phyloP scores from a whole-genome alignment of 2,797 vertebrate species.

The Fratercula arctica region DNA sequence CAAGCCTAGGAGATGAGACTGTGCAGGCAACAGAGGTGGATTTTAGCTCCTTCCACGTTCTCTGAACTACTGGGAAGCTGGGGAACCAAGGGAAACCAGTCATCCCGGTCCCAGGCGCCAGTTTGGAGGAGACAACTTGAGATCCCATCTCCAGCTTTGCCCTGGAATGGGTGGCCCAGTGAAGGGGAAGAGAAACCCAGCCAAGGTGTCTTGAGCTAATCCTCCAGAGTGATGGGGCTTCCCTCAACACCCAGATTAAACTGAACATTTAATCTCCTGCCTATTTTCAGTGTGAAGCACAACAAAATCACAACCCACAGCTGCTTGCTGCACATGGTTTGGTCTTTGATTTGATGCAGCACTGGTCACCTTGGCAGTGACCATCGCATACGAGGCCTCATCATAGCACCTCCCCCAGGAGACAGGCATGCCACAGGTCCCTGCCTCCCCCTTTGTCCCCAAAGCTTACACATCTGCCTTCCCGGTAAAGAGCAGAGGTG shows the following conservation, averaged over 20 bases:
- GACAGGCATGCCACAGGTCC: neutral
- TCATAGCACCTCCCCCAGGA: neutral
- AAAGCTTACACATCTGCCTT: rapidly evolving
- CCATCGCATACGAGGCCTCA: rapidly evolving
- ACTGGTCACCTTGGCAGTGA: neutral
- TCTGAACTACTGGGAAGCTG: neutral
- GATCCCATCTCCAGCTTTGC: neutral
- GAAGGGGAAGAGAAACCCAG: neutral
- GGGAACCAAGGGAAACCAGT: neutral
- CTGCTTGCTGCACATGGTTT: neutral
- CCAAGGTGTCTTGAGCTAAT: rapidly evolving
- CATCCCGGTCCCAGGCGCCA: neutral
- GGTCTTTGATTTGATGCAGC: neutral
- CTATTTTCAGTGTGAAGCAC: neutral
- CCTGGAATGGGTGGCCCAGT: neutral
- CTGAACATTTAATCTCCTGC: neutral
- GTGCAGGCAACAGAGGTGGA: neutral
- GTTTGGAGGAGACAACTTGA: neutral
- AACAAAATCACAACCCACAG: neutral
- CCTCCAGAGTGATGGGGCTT: neutral
- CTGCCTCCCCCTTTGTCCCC: neutral
- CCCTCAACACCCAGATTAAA: neutral
- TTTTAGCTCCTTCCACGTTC: neutral
- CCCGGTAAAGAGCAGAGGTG: neutral
- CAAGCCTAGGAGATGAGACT: neutral